Percentiles rank a stretch among this genome's conserved stretches.
phyloP scores from a whole-genome alignment of 2,797 vertebrate genomes.

The Notolepis coatsorum region DNA sequence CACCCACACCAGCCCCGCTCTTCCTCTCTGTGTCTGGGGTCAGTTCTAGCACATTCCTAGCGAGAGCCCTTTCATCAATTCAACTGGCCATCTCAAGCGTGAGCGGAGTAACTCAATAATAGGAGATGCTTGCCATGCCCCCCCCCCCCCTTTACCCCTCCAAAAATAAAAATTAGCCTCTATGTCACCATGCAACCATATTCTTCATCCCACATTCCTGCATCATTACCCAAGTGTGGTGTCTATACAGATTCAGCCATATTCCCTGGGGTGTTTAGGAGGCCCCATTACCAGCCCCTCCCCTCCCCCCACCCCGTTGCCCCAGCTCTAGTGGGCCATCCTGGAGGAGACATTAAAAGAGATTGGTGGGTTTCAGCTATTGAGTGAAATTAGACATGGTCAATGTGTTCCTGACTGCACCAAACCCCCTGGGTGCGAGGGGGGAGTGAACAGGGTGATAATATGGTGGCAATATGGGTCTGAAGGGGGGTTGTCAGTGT shows the following conservation, averaged over 20 bases:
- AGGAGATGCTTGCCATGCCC: slow-evolving; percentile 50
- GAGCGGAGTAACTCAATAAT: slow-evolving; percentile 59
- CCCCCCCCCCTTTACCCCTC: slow-evolving; percentile 31
- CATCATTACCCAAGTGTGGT: slow-evolving; percentile 34
- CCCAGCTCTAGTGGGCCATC: slow-evolving; percentile 33
- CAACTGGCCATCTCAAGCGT: slow-evolving; percentile 56
- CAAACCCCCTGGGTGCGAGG: slow-evolving; percentile 66
- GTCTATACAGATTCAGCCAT: slow-evolving; percentile 41
- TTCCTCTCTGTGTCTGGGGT: slow-evolving; percentile 35
- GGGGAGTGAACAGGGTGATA: slow-evolving; percentile 46
- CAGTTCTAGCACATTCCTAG: slow-evolving; percentile 42
- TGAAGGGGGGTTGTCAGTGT: slow-evolving; percentile 4
- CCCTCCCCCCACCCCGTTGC: slow-evolving; percentile 12
- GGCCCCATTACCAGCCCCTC: slow-evolving; percentile 54
- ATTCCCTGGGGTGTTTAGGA: slow-evolving; percentile 29
- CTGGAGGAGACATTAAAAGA: slow-evolving; percentile 68
- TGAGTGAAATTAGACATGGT: slow-evolving; percentile 86
- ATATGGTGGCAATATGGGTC: slow-evolving; percentile 59
- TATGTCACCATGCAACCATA: slow-evolving; percentile 55
- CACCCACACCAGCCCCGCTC: neutral
- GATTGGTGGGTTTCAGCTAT: slow-evolving; percentile 82
- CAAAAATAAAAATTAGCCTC: slow-evolving; percentile 40
- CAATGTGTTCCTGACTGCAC: slow-evolving; percentile 81
- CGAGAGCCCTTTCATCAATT: slow-evolving; percentile 48
- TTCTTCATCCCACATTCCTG: slow-evolving; percentile 46